These are phyloP conservation scores for Hirundichthys speculiger DNA, from an alignment of 2,113 vertebrate species.

Conservation along the genomic window DNA sequence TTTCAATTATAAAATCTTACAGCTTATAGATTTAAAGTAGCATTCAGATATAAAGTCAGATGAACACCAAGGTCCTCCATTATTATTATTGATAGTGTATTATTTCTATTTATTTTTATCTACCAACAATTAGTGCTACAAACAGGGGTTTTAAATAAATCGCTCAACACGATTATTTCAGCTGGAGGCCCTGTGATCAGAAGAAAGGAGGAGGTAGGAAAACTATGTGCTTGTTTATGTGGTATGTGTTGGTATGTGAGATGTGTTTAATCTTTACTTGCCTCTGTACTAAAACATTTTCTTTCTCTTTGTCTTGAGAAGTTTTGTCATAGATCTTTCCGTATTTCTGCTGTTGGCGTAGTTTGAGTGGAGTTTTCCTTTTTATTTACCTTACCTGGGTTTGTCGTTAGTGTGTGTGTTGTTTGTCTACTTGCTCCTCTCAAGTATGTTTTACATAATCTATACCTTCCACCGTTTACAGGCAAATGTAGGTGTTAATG, in stretches of 20 bases:
- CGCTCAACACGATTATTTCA: constrained; percentile 35
- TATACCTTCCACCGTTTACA: too few species aligned
- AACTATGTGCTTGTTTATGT: constrained; percentile 50
- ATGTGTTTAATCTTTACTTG: constrained; percentile 47
- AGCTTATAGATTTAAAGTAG: background rate
- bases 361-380: constrained; percentile 32
- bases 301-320: constrained; percentile 37
- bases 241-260: constrained; percentile 29
- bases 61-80: too few species aligned
- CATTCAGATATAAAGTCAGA: too few species aligned
- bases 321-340: constrained; percentile 63
- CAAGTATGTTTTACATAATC: too few species aligned
- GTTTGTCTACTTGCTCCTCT: constrained; percentile 20
- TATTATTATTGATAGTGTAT: too few species aligned
- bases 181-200: constrained; percentile 66
- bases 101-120: background rate
- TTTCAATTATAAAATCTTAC: too few species aligned
- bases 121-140: background rate
- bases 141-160: background rate
- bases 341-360: constrained; percentile 54
- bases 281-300: constrained; percentile 46
- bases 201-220: constrained; percentile 73
- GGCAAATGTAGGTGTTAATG: too few species aligned
- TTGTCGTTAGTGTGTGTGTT: constrained; percentile 40
- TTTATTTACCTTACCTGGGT: constrained; percentile 49